These are phyloP conservation scores for Paraescarpia echinospica DNA, from an alignment of 1,140 invertebrate species.

Conservation along the genomic window DNA sequence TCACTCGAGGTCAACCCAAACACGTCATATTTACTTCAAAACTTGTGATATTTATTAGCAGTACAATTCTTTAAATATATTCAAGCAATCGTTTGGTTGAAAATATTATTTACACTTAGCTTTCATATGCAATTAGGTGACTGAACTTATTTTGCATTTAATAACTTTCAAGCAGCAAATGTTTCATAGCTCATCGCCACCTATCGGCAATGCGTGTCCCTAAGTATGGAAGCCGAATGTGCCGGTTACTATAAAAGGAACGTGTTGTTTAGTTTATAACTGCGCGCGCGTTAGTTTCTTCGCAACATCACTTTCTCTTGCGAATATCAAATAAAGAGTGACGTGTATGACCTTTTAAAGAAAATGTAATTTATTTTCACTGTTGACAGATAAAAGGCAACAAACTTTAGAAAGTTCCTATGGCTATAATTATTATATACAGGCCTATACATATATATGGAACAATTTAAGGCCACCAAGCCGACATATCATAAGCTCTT, in stretches of 20 bases:
- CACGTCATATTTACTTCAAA: not conserved
- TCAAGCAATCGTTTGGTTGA: not conserved
- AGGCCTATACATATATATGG: too few species aligned
- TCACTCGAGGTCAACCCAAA: not conserved
- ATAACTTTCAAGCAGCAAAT: not conserved
- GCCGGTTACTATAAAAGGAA: not conserved
- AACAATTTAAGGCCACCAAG: too few species aligned
- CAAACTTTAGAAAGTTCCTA: too few species aligned
- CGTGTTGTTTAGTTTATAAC: not conserved
- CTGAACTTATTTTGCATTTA: not conserved
- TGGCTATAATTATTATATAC: too few species aligned
- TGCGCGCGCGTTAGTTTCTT: not conserved
- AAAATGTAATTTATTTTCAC: too few species aligned
- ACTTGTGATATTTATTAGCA: not conserved
- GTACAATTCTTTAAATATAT: not conserved
- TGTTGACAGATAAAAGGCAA: too few species aligned
- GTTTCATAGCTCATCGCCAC: not conserved
- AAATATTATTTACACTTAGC: not conserved
- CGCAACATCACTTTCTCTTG: not conserved
- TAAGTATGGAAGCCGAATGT: not conserved
- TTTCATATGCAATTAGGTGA: not conserved
- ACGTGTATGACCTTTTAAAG: too few species aligned
- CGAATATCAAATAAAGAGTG: too few species aligned
- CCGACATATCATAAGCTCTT: too few species aligned
- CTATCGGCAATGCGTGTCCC: not conserved